phyloP scores from a whole-genome alignment of 2,797 vertebrate species.

The Tenualosa ilisha region DNA sequence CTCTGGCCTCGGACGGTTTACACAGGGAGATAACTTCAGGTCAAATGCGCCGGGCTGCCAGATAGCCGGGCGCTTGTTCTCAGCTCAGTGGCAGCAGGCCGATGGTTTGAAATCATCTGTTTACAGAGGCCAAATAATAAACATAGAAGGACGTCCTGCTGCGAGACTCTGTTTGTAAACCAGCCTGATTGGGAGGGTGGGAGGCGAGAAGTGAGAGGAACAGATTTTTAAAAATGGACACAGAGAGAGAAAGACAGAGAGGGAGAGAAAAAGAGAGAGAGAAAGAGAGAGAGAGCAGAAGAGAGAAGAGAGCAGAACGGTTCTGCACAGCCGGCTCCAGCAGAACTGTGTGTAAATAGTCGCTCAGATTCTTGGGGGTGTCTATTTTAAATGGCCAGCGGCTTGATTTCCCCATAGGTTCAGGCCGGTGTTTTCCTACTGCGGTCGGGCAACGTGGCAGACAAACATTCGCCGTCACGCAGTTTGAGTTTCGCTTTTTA shows the following conservation, averaged over 20 bases:
- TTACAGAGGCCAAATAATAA: slow-evolving; percentile 30
- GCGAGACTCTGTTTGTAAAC: background rate
- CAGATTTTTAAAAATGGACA: slow-evolving; percentile 1
- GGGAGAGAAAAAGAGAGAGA: slow-evolving; percentile 22
- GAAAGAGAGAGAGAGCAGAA: slow-evolving; percentile 28
- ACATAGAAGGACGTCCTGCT: slow-evolving; percentile 27
- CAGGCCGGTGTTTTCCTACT: slow-evolving; percentile 4
- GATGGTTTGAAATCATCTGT: slow-evolving; percentile 28
- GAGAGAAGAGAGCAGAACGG: slow-evolving; percentile 18
- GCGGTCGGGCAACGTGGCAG: slow-evolving; percentile 23
- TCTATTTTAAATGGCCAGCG: slow-evolving; percentile 24
- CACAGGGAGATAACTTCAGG: slow-evolving; percentile 22
- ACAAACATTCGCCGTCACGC: slow-evolving; percentile 24
- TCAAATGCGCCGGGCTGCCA: slow-evolving; percentile 30
- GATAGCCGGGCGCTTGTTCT: slow-evolving; percentile 4
- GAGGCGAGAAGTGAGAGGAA: slow-evolving; percentile 15
- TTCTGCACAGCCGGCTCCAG: background rate
- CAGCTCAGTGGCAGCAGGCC: slow-evolving; percentile 6
- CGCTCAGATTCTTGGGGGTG: slow-evolving; percentile 7
- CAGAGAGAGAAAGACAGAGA: background rate
- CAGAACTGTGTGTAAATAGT: slow-evolving; percentile 19
- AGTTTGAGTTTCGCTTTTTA: slow-evolving; percentile 25
- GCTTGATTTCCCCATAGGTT: slow-evolving; percentile 23
- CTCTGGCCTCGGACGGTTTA: background rate
- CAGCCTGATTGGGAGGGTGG: slow-evolving; percentile 11